A percentile compares a stretch with the other conserved stretches of the same genome.
phyloP scores from a whole-genome alignment of 2,888 invertebrate genomes.

The Rhogogaster chlorosoma region DNA sequence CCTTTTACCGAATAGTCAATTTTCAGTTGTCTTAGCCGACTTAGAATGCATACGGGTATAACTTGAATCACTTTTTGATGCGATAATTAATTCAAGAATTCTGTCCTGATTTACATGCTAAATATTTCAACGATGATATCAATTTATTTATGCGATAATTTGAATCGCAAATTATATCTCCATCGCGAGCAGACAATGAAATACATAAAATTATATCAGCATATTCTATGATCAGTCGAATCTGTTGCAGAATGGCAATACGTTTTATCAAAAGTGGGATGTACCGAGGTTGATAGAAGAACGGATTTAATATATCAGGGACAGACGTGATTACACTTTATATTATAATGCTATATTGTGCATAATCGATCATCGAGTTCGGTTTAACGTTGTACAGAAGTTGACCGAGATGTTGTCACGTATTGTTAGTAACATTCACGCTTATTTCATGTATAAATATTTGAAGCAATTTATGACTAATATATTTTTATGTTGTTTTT shows the following conservation, averaged over 20 bases:
- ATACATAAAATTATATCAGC: not conserved
- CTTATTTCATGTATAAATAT: constrained; percentile 29
- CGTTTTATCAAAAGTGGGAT: not conserved
- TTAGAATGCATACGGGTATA: not conserved
- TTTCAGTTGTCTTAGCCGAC: too few species aligned
- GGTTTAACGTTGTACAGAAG: not conserved
- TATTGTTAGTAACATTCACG: constrained; percentile 27
- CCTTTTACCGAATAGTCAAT: not conserved
- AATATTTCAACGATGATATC: not conserved
- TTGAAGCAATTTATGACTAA: not conserved
- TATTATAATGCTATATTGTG: not conserved
- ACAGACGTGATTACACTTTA: not conserved
- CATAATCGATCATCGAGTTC: not conserved
- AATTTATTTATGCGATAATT: not conserved
- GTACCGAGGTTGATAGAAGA: not conserved
- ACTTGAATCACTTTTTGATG: not conserved
- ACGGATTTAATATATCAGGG: not conserved
- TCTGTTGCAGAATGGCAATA: not conserved
- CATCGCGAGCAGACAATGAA: not conserved
- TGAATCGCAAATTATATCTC: constrained; percentile 7
- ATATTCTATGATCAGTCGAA: not conserved
- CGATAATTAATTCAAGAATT: not conserved
- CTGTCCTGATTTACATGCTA: not conserved
- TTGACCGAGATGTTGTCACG: constrained; percentile 22
- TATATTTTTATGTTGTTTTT: constrained; percentile 4